Conservation (phyloP, 2,888 invertebrate genomes). For the Latrodectus elegans region DNA sequence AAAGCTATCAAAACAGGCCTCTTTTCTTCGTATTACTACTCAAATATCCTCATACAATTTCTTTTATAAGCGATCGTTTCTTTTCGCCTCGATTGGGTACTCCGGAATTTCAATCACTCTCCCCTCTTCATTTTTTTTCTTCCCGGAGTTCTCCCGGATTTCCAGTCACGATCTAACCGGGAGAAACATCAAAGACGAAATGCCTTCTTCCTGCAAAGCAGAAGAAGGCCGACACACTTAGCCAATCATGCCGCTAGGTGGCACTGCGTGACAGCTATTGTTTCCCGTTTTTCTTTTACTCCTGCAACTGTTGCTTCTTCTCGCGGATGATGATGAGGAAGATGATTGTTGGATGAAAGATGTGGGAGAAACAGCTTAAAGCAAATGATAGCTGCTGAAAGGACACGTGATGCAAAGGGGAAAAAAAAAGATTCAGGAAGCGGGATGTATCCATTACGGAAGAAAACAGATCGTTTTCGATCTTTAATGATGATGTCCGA, state of each 20-base stretch:
- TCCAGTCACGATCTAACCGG: neutral
- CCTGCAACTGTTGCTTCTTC: neutral
- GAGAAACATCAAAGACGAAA: neutral
- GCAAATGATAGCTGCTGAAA: neutral
- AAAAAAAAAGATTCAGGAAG: neutral
- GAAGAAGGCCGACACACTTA: neutral
- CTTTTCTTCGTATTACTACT: too few species aligned
- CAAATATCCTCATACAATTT: too few species aligned
- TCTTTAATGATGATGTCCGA: too few species aligned
- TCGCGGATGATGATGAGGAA: neutral
- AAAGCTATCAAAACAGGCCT: too few species aligned
- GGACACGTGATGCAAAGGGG: neutral
- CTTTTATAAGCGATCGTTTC: too few species aligned
- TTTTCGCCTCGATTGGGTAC: too few species aligned
- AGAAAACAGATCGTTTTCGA: neutral
- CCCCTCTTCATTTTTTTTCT: neutral
- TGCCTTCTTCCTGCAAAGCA: neutral
- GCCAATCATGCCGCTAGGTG: neutral
- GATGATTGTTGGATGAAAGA: conserved; percentile 1
- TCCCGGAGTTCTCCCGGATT: neutral
- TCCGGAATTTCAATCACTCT: too few species aligned
- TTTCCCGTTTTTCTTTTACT: neutral
- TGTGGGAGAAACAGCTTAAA: conserved; percentile 5
- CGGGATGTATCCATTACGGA: neutral
- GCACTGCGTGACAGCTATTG: neutral